Conservation (phyloP, 2,888 invertebrate species). For the Autographa pulchrina region DNA sequence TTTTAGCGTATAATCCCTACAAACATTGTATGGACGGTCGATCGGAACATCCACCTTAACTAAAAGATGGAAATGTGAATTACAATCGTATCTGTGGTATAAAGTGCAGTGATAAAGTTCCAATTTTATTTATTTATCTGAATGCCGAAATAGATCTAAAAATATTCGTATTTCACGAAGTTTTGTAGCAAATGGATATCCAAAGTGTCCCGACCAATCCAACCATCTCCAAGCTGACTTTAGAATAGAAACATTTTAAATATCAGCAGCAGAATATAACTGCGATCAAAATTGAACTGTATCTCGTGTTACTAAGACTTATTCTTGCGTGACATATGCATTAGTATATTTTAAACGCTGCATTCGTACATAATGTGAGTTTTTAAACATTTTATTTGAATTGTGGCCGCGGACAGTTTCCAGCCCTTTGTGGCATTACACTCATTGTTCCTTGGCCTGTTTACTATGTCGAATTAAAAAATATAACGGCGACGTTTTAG, state of each 20-base stretch:
- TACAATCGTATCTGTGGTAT: not conserved
- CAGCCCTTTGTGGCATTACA: slow-evolving; percentile 59
- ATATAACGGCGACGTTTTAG: slow-evolving; percentile 39
- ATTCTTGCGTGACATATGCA: slow-evolving; percentile 23
- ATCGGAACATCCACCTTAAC: no score
- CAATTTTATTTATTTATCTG: not conserved
- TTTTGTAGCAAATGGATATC: slow-evolving; percentile 20
- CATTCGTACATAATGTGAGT: slow-evolving; percentile 41
- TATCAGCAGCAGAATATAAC: slow-evolving; percentile 24
- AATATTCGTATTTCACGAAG: slow-evolving; percentile 20
- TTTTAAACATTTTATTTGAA: slow-evolving; percentile 58
- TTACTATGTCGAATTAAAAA: slow-evolving; percentile 52
- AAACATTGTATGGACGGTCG: no score
- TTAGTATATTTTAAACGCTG: slow-evolving; percentile 38
- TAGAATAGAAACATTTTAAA: slow-evolving; percentile 41
- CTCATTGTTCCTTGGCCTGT: slow-evolving; percentile 49
- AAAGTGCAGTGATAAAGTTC: not conserved
- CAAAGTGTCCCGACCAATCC: slow-evolving; percentile 19
- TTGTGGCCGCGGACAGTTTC: slow-evolving; percentile 39
- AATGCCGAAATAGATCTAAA: slow-evolving; percentile 6
- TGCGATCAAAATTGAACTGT: slow-evolving; percentile 24
- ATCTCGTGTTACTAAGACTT: not conserved
- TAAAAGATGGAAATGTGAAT: not conserved
- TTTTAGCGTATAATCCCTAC: no score
- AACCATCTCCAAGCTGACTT: slow-evolving; percentile 27